Percentiles rank a stretch among this genome's conserved stretches.
phyloP scores from a whole-genome alignment of 2,797 vertebrate species.

The Tapera naevia region DNA sequence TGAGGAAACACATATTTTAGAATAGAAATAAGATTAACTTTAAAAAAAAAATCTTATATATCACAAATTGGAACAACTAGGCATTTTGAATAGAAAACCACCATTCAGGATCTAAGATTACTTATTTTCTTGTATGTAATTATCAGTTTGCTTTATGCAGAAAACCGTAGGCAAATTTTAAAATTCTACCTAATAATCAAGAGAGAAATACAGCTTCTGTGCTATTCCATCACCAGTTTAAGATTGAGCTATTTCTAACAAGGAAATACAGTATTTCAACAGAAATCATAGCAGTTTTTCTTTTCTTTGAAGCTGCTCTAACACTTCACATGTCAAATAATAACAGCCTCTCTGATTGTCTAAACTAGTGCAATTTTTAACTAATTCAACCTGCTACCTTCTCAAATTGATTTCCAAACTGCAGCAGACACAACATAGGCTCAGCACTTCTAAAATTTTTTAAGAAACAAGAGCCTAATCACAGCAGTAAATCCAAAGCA shows the following conservation, averaged over 20 bases:
- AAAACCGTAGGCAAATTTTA: not conserved
- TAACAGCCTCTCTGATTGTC: not conserved
- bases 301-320: not conserved
- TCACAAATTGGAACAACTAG: not conserved
- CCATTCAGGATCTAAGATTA: not conserved
- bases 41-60: not conserved
- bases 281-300: not conserved
- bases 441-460: not conserved
- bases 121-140: not conserved
- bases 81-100: not conserved
- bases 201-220: not conserved
- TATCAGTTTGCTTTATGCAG: not conserved
- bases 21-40: not conserved
- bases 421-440: constrained; percentile 36
- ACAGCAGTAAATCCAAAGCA: constrained; percentile 74
- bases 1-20: not conserved
- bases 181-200: not conserved
- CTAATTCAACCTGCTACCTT: not conserved
- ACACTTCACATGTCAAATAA: not conserved
- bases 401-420: constrained; percentile 65
- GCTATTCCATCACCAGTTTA: not conserved
- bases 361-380: not conserved
- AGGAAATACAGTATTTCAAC: not conserved
- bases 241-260: not conserved
- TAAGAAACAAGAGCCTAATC: constrained; percentile 75